A percentile compares a stretch with the other conserved stretches of the same genome.
Conservation (phyloP, 2,797 vertebrate genomes). For the Sebastes diploproa region DNA sequence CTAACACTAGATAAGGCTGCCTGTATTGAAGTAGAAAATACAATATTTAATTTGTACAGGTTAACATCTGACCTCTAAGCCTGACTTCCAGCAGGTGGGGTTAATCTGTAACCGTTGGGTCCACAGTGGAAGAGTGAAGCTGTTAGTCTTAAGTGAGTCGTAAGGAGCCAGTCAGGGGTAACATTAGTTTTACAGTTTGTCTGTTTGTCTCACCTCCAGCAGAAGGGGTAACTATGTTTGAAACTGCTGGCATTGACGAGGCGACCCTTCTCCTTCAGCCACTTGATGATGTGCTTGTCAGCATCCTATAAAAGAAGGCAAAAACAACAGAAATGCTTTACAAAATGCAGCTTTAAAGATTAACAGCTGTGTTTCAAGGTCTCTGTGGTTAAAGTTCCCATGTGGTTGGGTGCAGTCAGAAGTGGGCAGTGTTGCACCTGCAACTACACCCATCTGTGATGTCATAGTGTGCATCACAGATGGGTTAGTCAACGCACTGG, state of each 20-base stretch:
- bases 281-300: constrained; percentile 94
- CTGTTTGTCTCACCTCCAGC: constrained; percentile 92
- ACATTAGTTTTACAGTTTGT: neutral
- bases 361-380: neutral
- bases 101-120: neutral
- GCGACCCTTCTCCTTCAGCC: constrained; percentile 91
- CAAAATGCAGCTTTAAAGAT: neutral
- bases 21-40: neutral
- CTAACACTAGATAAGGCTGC: neutral
- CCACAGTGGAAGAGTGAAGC: neutral
- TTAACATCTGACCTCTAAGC: neutral
- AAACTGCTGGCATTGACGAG: constrained; percentile 85
- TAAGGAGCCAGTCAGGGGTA: neutral
- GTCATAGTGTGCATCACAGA: neutral
- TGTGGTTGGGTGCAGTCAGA: neutral
- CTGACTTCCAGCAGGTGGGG: neutral
- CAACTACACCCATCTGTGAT: neutral
- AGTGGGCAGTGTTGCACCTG: neutral
- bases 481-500: neutral
- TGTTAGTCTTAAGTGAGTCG: neutral
- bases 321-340: neutral
- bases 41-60: neutral
- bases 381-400: neutral
- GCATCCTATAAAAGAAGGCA: constrained; percentile 85
- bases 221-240: constrained; percentile 97